These are phyloP conservation scores for Stramonita haemastoma DNA, from an alignment of 2,888 invertebrate genomes.

Conservation along the genomic window DNA sequence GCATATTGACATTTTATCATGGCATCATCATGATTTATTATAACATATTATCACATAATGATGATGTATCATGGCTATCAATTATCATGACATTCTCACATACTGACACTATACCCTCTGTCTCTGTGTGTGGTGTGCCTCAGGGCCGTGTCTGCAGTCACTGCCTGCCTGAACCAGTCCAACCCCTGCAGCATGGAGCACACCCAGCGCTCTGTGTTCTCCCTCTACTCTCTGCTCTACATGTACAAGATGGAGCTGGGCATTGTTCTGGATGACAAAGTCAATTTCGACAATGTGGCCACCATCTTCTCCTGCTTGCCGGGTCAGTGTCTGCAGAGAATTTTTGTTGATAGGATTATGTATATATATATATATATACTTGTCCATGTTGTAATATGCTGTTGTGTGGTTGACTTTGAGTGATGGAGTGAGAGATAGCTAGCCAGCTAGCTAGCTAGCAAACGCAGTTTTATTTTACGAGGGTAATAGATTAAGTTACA, in stretches of 20 bases:
- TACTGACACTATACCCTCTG: not conserved
- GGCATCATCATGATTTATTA: no score
- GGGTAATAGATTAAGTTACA: no score
- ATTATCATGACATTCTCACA: not conserved
- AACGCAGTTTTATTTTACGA: no score
- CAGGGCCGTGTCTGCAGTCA: not conserved
- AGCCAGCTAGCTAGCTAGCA: no score
- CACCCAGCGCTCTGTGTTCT: not conserved
- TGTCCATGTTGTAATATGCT: no score
- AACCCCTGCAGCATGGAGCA: conserved; percentile 1
- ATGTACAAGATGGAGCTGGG: not conserved
- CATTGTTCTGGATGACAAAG: not conserved
- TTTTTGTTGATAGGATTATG: no score
- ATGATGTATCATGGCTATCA: no score
- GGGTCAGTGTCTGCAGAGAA: not conserved
- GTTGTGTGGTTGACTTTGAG: no score
- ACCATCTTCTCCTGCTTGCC: conserved; percentile 7
- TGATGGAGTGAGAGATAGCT: no score
- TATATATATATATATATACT: no score
- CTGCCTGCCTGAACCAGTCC: not conserved
- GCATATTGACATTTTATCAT: no score
- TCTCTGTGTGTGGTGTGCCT: not conserved
- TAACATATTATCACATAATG: no score
- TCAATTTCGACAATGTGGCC: conserved; percentile 11
- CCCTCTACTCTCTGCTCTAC: not conserved